Evolutionary conservation across 2,797 vertebrate genomes (phyloP).

Genomic region (Halcyon smyrnensis): DNA sequence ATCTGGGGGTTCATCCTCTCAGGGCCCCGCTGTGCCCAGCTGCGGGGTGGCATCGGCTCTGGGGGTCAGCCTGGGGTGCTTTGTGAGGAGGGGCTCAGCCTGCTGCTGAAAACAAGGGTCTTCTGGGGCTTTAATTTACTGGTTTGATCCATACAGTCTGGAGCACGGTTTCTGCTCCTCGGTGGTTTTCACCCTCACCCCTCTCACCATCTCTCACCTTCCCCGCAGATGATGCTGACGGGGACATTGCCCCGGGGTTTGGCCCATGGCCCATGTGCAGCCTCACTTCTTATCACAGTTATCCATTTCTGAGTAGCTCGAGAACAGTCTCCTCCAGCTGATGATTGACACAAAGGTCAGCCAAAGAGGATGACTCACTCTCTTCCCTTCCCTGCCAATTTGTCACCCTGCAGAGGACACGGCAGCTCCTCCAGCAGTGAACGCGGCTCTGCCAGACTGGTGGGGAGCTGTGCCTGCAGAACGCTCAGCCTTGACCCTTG

Average conservation of each 20-base stretch:
- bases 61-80: too few relatives aligned
- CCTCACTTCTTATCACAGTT: neutral
- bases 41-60: too few relatives aligned
- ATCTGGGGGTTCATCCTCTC: too few relatives aligned
- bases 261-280: fast-evolving
- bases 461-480: neutral
- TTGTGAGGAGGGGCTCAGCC: too few relatives aligned
- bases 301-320: fast-evolving
- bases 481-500: neutral
- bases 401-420: neutral
- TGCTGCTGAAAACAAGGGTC: neutral
- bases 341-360: neutral
- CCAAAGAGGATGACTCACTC: neutral
- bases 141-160: fast-evolving
- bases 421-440: neutral
- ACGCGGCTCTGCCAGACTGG: neutral
- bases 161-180: neutral
- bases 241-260: too few relatives aligned
- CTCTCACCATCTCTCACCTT: too few relatives aligned
- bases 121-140: neutral
- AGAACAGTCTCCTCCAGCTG: neutral
- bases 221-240: fast-evolving
- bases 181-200: neutral
- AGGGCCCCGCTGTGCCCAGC: too few relatives aligned
- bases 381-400: neutral